Evolutionary conservation across 2,113 vertebrate genomes (phyloP).

Genomic region (Mus spicilegus): DNA sequence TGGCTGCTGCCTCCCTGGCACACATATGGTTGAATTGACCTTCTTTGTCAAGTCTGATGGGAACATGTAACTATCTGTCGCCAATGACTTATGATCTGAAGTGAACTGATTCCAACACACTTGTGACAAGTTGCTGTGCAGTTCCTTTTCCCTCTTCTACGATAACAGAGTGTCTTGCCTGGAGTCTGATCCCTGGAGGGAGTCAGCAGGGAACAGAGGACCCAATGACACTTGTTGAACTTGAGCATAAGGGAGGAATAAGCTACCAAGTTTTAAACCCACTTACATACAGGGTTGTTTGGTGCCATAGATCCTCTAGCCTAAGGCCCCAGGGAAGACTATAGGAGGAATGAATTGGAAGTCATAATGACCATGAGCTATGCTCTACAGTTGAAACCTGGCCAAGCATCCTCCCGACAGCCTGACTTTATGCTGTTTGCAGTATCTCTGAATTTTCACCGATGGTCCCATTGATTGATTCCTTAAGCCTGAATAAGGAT

Average conservation of each 20-base stretch:
- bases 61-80: background rate
- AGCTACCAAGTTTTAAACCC: background rate
- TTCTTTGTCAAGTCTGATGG: background rate
- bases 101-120: background rate
- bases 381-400: background rate
- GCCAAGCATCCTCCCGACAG: background rate
- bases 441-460: slow-evolving; percentile 23
- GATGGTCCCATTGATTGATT: slow-evolving; percentile 5
- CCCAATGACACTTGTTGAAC: background rate
- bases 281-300: background rate
- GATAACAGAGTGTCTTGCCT: background rate
- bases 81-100: background rate
- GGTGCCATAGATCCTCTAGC: background rate
- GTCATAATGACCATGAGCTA: background rate
- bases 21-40: background rate
- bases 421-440: background rate
- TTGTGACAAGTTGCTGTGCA: background rate
- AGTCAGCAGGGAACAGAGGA: background rate
- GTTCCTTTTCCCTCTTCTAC: background rate
- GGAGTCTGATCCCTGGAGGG: background rate
- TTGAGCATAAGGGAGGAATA: background rate
- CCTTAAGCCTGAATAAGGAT: background rate
- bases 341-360: background rate
- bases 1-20: background rate
- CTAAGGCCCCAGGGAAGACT: background rate